Conservation (phyloP, 2,888 invertebrate genomes). For the Julus scandinavius region DNA sequence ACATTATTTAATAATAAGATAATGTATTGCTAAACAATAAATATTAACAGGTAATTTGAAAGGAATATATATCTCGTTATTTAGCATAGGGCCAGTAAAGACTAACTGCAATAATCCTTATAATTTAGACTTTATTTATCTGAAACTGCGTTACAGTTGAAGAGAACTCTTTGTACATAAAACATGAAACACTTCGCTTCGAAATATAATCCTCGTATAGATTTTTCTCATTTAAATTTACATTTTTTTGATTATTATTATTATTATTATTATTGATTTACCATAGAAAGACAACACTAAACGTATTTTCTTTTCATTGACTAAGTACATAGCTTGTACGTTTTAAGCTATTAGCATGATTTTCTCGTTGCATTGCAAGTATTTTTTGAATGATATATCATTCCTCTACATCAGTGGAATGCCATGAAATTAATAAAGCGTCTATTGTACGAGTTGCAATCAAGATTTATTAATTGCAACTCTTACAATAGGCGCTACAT, state of each 20-base stretch:
- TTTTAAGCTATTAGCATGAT: conserved; percentile 28
- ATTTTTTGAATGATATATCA: conserved; percentile 5
- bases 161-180: conserved; percentile 31
- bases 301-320: conserved; percentile 33
- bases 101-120: not conserved
- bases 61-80: not conserved
- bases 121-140: conserved; percentile 41
- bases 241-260: conserved; percentile 1
- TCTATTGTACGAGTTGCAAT: not conserved
- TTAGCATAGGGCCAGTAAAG: not conserved
- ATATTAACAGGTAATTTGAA: not conserved
- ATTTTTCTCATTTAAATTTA: conserved; percentile 21
- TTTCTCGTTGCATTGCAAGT: conserved; percentile 36
- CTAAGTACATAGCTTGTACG: not conserved
- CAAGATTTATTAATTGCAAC: not conserved
- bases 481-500: not conserved
- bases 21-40: not conserved
- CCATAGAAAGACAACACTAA: conserved; percentile 26
- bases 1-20: too few relatives aligned
- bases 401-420: not conserved
- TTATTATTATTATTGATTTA: conserved; percentile 10
- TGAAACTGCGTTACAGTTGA: conserved; percentile 34
- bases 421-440: not conserved
- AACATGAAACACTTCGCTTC: conserved; percentile 26
- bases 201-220: conserved; percentile 35